Conservation (phyloP, 2,888 invertebrate genomes). For the Elegia similella region DNA sequence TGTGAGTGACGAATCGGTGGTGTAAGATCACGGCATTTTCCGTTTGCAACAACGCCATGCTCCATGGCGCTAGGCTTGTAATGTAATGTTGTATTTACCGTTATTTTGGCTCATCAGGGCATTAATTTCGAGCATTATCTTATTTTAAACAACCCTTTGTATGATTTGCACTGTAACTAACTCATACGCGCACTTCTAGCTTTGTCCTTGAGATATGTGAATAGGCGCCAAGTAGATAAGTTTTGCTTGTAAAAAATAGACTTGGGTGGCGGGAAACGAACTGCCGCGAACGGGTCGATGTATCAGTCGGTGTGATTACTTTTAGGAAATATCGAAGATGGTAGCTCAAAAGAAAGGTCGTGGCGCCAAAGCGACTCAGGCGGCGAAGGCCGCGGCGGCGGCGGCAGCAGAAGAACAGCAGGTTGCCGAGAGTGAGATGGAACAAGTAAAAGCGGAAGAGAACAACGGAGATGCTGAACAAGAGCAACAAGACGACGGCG, state of each 20-base stretch:
- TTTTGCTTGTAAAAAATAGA: slow-evolving; percentile 37
- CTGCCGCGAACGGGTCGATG: slow-evolving; percentile 34
- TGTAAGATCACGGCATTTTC: slow-evolving; percentile 61
- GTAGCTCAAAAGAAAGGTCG: slow-evolving; percentile 75
- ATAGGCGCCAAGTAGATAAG: slow-evolving; percentile 60
- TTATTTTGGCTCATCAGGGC: slow-evolving; percentile 38
- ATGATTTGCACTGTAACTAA: slow-evolving; percentile 32
- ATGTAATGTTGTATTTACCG: slow-evolving; percentile 50
- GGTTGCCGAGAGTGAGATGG: slow-evolving; percentile 43
- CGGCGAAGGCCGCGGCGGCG: slow-evolving; percentile 55
- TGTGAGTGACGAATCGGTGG: slow-evolving; percentile 26
- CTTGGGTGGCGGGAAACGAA: slow-evolving; percentile 59
- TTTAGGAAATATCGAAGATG: slow-evolving; percentile 54
- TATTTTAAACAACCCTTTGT: slow-evolving; percentile 27
- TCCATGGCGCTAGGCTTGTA: slow-evolving; percentile 62
- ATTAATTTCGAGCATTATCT: slow-evolving; percentile 31
- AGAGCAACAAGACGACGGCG: slow-evolving; percentile 45
- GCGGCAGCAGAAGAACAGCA: slow-evolving; percentile 41
- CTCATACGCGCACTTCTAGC: slow-evolving; percentile 49
- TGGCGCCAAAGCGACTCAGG: slow-evolving; percentile 61
- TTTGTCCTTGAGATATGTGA: slow-evolving; percentile 60
- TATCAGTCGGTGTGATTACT: slow-evolving; percentile 33
- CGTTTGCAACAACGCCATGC: slow-evolving; percentile 63
- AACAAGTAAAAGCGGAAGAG: slow-evolving; percentile 52
- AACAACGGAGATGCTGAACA: slow-evolving; percentile 63